Evolutionary conservation across 2,797 vertebrate genomes (phyloP), one percentile per base, ranked within the genome.

Genomic region (Hemitrygon akajei): DNA sequence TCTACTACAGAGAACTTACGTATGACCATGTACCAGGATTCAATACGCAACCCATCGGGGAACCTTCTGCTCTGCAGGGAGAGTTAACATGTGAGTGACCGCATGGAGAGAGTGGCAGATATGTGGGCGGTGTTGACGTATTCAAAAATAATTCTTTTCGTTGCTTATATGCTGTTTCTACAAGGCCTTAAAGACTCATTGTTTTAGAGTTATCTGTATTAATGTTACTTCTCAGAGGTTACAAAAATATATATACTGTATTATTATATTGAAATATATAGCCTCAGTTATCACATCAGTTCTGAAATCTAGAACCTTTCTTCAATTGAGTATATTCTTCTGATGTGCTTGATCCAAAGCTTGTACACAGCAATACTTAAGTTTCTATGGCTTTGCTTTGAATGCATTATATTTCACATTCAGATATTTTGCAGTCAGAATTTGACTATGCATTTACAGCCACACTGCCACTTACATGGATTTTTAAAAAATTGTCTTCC

Each of bases 1-100:
- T 99, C 94, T 99, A 99, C 96, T 99, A 99, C 94, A 96, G 97
- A 7, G 98, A 99, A 95, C 96, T 99, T 94, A 97, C 96, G 69
- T 95, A 94, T 0, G 97, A 97, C 94, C 94, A 96, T 0, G 79
- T 96, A 58, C 63, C 96, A 0, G 95, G 94, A 91, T 92, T 95
- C 0, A 97, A 97, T 12, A 94, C 96, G 94, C 97, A 96, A 95
- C 95, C 58, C 0, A 95, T 96, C 77, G 97, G 95, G 94, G 97
- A 94, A 94, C 97, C 96, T 94, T 97, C 95, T 0, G 96, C 97
- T 79, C 82, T 96, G 4, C 96, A 96, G 93, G 95, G 97, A 30
- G 96, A 97, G 86, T 96, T 98, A 94, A 95, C 97, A 94, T 95
- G 98, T 98, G 95, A 97, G 96, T 94, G 27, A 87, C 91, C 47